These are phyloP conservation scores for Pedionomus torquatus DNA, from an alignment of 2,113 vertebrate genomes.

Conservation along the genomic window DNA sequence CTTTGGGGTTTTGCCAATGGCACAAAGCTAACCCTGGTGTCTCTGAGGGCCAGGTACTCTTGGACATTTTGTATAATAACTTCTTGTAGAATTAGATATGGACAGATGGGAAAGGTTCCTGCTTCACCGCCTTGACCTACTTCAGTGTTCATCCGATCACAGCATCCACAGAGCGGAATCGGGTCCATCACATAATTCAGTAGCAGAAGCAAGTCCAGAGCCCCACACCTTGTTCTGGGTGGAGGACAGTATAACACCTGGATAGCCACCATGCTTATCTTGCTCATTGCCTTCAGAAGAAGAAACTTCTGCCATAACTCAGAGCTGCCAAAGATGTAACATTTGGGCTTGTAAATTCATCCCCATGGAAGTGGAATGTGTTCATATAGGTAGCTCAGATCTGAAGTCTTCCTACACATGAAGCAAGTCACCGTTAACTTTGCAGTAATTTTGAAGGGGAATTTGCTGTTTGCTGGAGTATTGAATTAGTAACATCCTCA, in stretches of 20 bases:
- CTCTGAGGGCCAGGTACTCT: background rate
- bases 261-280: background rate
- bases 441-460: background rate
- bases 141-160: background rate
- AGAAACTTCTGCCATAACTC: background rate
- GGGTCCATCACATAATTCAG: background rate
- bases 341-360: background rate
- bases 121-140: background rate
- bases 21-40: fast-evolving
- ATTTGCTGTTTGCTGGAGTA: background rate
- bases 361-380: background rate
- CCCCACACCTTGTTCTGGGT: fast-evolving
- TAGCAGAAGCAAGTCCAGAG: background rate
- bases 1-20: background rate
- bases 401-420: background rate
- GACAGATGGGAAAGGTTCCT: background rate
- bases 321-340: background rate
- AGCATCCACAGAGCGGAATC: background rate
- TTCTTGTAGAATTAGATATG: background rate
- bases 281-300: background rate
- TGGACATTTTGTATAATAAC: background rate
- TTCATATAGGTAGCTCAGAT: background rate
- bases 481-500: background rate
- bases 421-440: background rate
- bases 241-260: background rate